Evolutionary conservation across 2,888 invertebrate genomes (phyloP).

Genomic region (Emmelina monodactyla): DNA sequence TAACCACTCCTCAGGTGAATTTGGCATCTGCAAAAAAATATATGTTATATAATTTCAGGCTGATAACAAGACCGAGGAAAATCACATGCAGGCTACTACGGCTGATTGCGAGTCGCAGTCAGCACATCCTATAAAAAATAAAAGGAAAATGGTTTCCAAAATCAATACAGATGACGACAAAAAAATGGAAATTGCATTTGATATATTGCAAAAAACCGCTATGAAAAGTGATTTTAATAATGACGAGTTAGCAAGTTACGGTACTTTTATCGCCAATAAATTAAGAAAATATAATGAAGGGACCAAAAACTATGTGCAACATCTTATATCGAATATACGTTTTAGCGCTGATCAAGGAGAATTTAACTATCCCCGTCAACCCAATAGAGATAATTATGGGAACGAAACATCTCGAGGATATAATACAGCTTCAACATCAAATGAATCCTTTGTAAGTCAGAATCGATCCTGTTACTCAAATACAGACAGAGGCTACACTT

Average conservation of each 20-base stretch:
- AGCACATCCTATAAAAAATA: no score
- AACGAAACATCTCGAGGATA: constrained; percentile 7
- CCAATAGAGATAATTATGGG: constrained; percentile 6
- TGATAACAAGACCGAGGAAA: no score
- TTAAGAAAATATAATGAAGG: constrained; percentile 6
- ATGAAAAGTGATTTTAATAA: constrained; percentile 5
- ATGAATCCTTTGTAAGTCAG: constrained; percentile 8
- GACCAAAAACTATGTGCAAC: constrained; percentile 5
- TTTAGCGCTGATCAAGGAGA: constrained; percentile 5
- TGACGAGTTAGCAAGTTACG: constrained; percentile 4
- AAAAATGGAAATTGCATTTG: constrained; percentile 6
- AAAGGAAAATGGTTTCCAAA: no score
- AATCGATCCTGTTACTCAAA: constrained; percentile 3
- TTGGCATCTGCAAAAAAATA: constrained; percentile 12
- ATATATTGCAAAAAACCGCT: constrained; percentile 8
- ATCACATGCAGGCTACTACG: no score
- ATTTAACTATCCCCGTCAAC: constrained; percentile 5
- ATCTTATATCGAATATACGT: constrained; percentile 6
- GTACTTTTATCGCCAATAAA: constrained; percentile 6
- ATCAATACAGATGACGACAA: no score
- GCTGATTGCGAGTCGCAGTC: no score
- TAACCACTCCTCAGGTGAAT: constrained; percentile 14
- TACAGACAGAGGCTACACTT: not conserved
- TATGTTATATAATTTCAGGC: no score
- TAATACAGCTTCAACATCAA: constrained; percentile 8